Base-by-base conservation (phyloP, 2,888 invertebrate genomes). In the Kryphioiulus occultus region DNA sequence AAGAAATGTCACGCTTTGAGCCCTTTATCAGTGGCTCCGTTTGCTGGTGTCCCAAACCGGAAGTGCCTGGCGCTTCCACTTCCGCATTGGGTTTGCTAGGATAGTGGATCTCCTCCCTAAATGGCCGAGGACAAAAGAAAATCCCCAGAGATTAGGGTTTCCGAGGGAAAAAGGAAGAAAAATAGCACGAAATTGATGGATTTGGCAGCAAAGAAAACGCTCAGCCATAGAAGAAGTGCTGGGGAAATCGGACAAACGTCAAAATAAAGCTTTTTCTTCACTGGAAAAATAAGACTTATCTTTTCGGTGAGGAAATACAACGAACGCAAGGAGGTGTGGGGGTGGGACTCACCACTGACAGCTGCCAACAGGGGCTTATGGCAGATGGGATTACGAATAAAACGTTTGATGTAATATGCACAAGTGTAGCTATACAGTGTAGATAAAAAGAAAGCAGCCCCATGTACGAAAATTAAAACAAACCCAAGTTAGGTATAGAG, bases 301-400 rank as follows among this genome's bases (percentile, higher is more conserved):
- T 7, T 22, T 35, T 59, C 59, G 59, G n/a, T n/a, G 59, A 59
- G 59, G n/a, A 59, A 59, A n/a, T n/a, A 53, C 53, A 59, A 9
- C 32, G 26, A 30, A 22, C 7, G 10, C 1, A 7, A 32, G 5
- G 82, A 15, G n/a, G n/a, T n/a, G n/a, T 82, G 17, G 83, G 39
- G 32, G 19, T 7, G 3, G 39, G 83, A 32, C 5, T 17, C 32
- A 30, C 17, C 9, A 2, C 15, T n/a, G n/a, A 22, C 22, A 59
- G 59, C n/a, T 22, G 44, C 26, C 17, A 44, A n/a, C n/a, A n/a
- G n/a, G n/a, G 85, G 17, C 39, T 39, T 39, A 39, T 12, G 83
- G 39, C 19, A 7, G 82, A 22, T 22, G 82, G 88, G 32, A 88
- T 17, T 30, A 87, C 84, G 82, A 22, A 82, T n/a, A n/a, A n/a